phyloP scores from a whole-genome alignment of 2,888 invertebrate genomes.

The Dasysyrphus albostriatus region DNA sequence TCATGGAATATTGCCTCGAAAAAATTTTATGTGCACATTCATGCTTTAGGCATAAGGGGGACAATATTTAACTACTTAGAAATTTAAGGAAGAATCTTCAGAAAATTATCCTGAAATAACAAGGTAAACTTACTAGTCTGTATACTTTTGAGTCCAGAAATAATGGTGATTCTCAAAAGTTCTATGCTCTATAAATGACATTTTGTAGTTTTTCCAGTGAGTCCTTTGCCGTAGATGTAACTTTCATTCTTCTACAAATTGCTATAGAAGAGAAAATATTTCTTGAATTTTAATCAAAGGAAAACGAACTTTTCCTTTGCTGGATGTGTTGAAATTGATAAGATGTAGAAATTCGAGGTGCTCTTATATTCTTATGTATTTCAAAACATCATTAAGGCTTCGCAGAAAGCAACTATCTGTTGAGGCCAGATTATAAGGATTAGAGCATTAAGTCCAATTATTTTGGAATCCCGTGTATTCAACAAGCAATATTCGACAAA shows the following conservation, averaged over 20 bases:
- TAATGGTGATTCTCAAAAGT: not conserved
- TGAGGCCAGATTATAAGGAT: conserved; percentile 33
- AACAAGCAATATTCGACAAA: conserved; percentile 21
- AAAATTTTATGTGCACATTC: too few species aligned
- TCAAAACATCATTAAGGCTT: not conserved
- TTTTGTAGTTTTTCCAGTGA: not conserved
- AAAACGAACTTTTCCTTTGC: not conserved
- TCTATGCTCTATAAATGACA: not conserved
- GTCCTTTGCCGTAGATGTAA: not conserved
- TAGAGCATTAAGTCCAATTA: conserved; percentile 37
- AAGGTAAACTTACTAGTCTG: not conserved
- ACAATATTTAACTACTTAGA: too few species aligned
- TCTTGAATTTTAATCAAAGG: conserved; percentile 4
- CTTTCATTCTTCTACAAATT: not conserved
- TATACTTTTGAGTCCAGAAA: not conserved
- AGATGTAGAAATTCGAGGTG: not conserved
- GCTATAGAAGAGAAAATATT: not conserved
- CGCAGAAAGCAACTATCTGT: conserved; percentile 21
- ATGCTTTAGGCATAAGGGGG: too few species aligned
- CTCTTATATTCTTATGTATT: conserved; percentile 2
- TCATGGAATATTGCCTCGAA: too few species aligned
- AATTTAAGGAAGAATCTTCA: not conserved
- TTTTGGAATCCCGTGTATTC: conserved; percentile 8
- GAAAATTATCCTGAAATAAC: not conserved
- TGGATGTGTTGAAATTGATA: conserved; percentile 2